Percentiles rank a stretch among this genome's conserved stretches.
These are phyloP conservation scores for Cyanoderma ruficeps DNA, from an alignment of 2,113 vertebrate genomes.

Conservation along the genomic window DNA sequence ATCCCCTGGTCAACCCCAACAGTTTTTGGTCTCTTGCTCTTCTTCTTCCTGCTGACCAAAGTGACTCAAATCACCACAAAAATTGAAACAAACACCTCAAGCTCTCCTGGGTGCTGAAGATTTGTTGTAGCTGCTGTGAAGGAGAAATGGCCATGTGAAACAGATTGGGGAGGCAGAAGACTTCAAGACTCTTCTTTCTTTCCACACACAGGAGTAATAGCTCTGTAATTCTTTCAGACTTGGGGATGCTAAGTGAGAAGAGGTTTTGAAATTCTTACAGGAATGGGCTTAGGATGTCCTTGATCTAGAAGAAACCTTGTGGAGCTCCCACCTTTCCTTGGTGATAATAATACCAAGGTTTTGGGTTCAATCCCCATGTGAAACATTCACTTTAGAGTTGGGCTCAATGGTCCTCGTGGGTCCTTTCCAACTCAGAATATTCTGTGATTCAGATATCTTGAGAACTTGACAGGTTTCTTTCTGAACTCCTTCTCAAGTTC, in stretches of 20 bases:
- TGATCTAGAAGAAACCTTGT: neutral
- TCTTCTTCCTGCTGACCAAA: neutral
- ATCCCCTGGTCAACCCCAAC: neutral
- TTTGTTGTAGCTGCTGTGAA: neutral
- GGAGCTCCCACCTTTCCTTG: neutral
- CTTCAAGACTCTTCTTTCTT: neutral
- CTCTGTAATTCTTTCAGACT: neutral
- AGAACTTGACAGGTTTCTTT: neutral
- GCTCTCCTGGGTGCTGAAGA: neutral
- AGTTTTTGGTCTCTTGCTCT: neutral
- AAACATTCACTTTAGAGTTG: neutral
- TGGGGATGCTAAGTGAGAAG: neutral
- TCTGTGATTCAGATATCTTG: neutral
- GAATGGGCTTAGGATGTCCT: neutral
- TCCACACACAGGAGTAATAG: neutral
- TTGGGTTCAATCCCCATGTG: neutral
- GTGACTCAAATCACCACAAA: neutral
- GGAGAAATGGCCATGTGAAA: neutral
- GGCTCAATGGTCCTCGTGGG: neutral
- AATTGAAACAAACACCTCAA: neutral
- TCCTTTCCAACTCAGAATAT: neutral
- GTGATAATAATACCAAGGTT: neutral
- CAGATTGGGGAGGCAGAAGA: neutral
- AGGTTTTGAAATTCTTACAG: neutral
- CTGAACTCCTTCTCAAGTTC: neutral